Percentiles rank a stretch among this genome's conserved stretches.
These are phyloP conservation scores for Darevskia mixta DNA, from an alignment of 2,797 vertebrate species.

Conservation along the genomic window DNA sequence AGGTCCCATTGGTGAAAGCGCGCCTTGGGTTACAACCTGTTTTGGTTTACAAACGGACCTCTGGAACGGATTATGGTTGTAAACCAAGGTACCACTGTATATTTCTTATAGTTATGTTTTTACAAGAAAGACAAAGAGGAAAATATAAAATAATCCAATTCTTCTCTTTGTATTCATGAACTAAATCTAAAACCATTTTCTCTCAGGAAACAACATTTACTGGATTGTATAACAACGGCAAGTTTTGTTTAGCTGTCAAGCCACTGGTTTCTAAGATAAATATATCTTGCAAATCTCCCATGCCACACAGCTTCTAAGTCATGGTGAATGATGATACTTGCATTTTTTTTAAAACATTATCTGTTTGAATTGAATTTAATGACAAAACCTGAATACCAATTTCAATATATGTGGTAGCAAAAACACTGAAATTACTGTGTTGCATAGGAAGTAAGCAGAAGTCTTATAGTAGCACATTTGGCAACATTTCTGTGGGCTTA, in stretches of 20 bases:
- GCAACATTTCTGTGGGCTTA: slow-evolving; percentile 23
- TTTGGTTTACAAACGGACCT: background rate
- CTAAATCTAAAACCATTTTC: slow-evolving; percentile 10
- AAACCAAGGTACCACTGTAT: background rate
- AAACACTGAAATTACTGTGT: background rate
- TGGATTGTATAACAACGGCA: background rate
- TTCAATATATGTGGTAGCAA: slow-evolving; percentile 2
- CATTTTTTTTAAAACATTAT: background rate
- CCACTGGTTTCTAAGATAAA: slow-evolving; percentile 37
- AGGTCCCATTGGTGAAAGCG: too few species aligned
- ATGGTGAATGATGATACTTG: background rate
- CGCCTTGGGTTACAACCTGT: too few species aligned
- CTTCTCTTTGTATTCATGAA: background rate
- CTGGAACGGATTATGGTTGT: too few species aligned
- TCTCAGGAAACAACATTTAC: slow-evolving; percentile 48
- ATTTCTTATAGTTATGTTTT: background rate
- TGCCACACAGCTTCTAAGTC: background rate
- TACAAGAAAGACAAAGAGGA: background rate
- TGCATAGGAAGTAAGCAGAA: slow-evolving; percentile 18
- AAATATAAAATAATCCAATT: background rate
- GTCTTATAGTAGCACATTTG: slow-evolving; percentile 14
- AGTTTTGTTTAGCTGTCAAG: slow-evolving; percentile 14
- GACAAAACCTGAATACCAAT: background rate
- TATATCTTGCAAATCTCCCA: slow-evolving; percentile 17
- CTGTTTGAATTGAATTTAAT: too few species aligned